Evolutionary conservation across 2,113 vertebrate species (phyloP), one percentile per base, ranked within the genome.

Genomic region (Prochilodus magdalenae): DNA sequence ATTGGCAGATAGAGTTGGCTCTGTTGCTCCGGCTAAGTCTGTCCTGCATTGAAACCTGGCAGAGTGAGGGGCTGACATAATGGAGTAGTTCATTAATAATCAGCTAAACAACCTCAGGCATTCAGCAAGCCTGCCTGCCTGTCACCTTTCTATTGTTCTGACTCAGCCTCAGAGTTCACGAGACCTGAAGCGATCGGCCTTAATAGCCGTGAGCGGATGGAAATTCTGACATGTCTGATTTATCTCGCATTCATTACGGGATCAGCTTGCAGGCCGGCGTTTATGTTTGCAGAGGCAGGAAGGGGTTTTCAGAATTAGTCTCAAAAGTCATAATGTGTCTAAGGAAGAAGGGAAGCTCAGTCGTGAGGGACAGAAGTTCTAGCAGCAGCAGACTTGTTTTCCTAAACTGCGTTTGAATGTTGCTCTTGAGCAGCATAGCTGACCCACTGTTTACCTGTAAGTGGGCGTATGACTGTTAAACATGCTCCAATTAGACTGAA

Each of bases 31-130:
- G 51, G 66, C 79, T 82, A 59, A 40, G 67, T 74, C 75, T 72
- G 77, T 79, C 87, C 85, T 73, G n/a, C 76, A 82, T 82, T 82
- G 75, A 82, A 66, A 81, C n/a, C 81, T 86, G 81, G 83, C 83
- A 80, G 22, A 79, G 76, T 33, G 26, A 59, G 22, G 16, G 66
- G 20, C 36, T 85, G 75, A 85, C 83, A 82, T 82, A 82, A 85
- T 78, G 79, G 80, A 75, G 51, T 60, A 55, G 65, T 74, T 85
- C 66, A 59, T 86, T 72, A 84, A 79, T 81, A 85, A 81, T 85
- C 81, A 79, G 47, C 30, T 80, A 81, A 84, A 77, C 76, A 73
- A 83, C 74, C 73, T 83, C 55, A 76, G 55, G 62, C 51, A 60
- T 81, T 62, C 30, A 13, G n/a, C 29, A 13, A 81, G 73, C 47